Conservation (phyloP, 2,797 vertebrate genomes). For the Siniperca obscura region DNA sequence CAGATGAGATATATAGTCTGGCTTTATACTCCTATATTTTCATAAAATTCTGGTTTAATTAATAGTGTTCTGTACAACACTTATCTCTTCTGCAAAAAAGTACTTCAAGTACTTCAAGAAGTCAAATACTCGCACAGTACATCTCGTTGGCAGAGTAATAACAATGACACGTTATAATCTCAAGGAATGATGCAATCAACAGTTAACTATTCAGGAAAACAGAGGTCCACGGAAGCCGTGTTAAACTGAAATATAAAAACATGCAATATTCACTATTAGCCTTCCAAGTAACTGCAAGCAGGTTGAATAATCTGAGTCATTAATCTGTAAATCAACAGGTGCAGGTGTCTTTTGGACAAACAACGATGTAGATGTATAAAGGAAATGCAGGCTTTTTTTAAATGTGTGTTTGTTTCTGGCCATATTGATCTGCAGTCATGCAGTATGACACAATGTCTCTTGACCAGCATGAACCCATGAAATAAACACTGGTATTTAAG, state of each 20-base stretch:
- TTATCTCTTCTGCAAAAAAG: neutral
- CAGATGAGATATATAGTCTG: neutral
- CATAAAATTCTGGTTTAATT: neutral
- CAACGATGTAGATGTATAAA: neutral
- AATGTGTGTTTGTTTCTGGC: neutral
- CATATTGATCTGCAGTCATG: too few relatives aligned
- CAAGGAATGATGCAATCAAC: neutral
- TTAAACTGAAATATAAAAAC: too few relatives aligned
- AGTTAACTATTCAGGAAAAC: neutral
- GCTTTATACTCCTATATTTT: neutral
- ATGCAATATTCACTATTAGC: too few relatives aligned
- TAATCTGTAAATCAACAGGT: too few relatives aligned
- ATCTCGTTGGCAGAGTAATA: neutral
- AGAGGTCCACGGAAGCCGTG: too few relatives aligned
- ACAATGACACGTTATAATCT: neutral
- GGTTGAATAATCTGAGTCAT: too few relatives aligned
- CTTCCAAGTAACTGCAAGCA: too few relatives aligned
- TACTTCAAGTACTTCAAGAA: neutral
- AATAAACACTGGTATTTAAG: neutral
- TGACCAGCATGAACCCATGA: neutral
- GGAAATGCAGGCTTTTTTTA: neutral
- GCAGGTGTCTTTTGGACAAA: neutral
- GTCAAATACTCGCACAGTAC: too few relatives aligned
- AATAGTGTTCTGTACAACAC: neutral
- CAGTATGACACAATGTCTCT: neutral